Evolutionary conservation across 2,113 vertebrate species (phyloP).

Genomic region (Hippocampus guttulatus): DNA sequence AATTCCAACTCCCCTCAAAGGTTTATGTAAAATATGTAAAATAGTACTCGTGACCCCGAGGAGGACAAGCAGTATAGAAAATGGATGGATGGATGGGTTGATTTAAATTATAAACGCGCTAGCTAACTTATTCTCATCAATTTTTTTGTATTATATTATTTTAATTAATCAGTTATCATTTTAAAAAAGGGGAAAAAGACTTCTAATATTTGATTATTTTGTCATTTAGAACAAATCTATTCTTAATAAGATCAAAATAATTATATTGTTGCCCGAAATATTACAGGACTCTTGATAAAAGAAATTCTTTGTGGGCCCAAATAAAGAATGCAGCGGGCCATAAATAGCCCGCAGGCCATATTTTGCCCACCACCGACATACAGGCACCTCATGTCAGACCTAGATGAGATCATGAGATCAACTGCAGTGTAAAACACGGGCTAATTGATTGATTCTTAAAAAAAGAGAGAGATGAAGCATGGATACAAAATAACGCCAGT

Average conservation of each 20-base stretch:
- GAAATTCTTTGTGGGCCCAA: background rate
- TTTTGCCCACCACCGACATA: background rate
- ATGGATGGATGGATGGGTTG: background rate
- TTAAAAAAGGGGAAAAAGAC: background rate
- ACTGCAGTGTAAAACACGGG: background rate
- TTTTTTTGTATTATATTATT: background rate
- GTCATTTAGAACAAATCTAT: background rate
- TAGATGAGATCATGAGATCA: background rate
- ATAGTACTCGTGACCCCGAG: background rate
- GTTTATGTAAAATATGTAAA: background rate
- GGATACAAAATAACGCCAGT: constrained; percentile 50
- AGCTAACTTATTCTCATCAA: background rate
- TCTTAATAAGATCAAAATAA: background rate
- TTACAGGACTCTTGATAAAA: background rate
- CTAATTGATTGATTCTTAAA: background rate
- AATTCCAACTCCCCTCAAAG: background rate
- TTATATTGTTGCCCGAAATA: too few species aligned
- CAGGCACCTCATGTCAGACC: background rate
- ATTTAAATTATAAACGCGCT: background rate
- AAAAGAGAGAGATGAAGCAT: constrained; percentile 53
- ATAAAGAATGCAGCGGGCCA: background rate
- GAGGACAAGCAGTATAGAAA: background rate
- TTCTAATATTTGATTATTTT: background rate
- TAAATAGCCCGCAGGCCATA: background rate
- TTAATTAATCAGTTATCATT: background rate